Conservation (phyloP, 2,888 invertebrate species). For the Bembecia ichneumoniformis region DNA sequence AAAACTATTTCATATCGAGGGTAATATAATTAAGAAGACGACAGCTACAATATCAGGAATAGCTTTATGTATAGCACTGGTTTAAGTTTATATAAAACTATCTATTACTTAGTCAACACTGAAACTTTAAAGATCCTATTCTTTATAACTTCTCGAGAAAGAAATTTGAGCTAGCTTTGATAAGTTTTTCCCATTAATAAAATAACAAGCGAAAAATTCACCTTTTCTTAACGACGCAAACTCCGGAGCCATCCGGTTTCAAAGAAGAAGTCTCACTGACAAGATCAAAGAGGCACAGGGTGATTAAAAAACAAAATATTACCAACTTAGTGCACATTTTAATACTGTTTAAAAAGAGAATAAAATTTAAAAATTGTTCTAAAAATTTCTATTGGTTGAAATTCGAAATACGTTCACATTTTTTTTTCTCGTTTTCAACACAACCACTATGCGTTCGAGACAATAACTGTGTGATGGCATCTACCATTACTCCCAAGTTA, state of each 20-base stretch:
- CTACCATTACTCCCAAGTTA: conserved; percentile 18
- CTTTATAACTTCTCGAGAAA: no score
- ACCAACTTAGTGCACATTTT: not conserved
- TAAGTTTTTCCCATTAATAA: no score
- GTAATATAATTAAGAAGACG: no score
- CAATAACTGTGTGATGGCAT: conserved; percentile 19
- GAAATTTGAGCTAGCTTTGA: no score
- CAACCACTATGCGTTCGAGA: conserved; percentile 19
- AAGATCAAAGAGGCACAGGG: conserved; percentile 5
- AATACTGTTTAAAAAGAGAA: not conserved
- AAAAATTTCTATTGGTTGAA: not conserved
- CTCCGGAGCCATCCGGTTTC: conserved; percentile 25
- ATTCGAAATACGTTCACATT: not conserved
- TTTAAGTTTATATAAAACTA: no score
- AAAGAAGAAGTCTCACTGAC: conserved; percentile 13
- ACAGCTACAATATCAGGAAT: no score
- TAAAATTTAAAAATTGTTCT: not conserved
- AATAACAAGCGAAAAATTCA: conserved; percentile 7
- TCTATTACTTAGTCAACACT: no score
- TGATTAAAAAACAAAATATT: not conserved
- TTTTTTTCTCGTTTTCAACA: conserved; percentile 10
- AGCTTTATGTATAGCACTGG: no score
- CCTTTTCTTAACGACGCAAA: conserved; percentile 31
- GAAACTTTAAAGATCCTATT: no score
- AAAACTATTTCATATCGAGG: no score